Evolutionary conservation across 2,113 vertebrate genomes (phyloP).

Genomic region (Micronisus gabar): DNA sequence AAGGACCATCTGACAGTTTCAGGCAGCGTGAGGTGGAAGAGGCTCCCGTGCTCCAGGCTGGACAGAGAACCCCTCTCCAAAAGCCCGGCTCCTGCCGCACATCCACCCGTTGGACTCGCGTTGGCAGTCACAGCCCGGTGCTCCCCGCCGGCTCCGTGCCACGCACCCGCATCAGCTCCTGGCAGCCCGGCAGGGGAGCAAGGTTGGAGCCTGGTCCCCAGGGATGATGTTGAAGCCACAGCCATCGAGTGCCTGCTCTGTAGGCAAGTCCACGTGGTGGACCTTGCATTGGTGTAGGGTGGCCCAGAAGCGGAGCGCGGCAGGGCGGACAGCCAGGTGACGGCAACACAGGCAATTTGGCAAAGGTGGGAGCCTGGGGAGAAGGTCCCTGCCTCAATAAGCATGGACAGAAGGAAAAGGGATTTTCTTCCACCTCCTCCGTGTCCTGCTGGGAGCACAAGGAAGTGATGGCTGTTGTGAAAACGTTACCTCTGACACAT

Average conservation of each 20-base stretch:
- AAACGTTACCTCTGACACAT: not conserved
- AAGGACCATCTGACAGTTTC: conserved; percentile 31
- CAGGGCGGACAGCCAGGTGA: not conserved
- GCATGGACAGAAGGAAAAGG: not conserved
- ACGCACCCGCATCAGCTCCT: fast-evolving
- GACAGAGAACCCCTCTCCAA: not conserved
- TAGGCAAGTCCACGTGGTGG: fast-evolving
- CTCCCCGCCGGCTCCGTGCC: not conserved
- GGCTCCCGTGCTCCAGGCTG: not conserved
- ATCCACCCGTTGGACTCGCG: fast-evolving
- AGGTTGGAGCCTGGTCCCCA: not conserved
- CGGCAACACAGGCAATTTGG: not conserved
- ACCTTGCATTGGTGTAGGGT: not conserved
- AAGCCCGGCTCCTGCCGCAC: not conserved
- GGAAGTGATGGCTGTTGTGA: not conserved
- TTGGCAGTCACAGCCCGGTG: fast-evolving
- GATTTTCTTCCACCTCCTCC: not conserved
- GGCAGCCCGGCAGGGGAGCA: fast-evolving
- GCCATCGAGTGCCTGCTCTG: not conserved
- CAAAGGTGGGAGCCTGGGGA: not conserved
- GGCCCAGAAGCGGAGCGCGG: not conserved
- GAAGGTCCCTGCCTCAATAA: not conserved
- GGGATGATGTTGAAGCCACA: not conserved
- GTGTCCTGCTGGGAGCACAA: not conserved
- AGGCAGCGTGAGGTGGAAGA: not conserved